These are phyloP conservation scores for Chironomus striatipennis DNA, from an alignment of 1,140 invertebrate genomes.

Conservation along the genomic window DNA sequence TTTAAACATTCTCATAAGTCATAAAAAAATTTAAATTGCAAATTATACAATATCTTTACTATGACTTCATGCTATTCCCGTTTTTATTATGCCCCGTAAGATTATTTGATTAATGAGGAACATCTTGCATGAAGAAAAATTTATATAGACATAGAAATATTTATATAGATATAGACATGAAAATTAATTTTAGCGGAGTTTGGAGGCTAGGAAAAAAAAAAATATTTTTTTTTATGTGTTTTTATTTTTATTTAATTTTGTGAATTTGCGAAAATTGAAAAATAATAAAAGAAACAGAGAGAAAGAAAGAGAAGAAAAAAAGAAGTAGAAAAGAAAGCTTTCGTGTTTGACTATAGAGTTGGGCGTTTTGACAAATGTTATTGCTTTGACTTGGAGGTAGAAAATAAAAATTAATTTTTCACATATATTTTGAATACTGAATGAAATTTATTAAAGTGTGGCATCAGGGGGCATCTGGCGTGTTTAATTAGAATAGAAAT, in stretches of 20 bases:
- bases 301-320: too few species aligned
- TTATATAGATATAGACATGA: not conserved
- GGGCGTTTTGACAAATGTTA: not conserved
- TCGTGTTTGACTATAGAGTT: not conserved
- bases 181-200: not conserved
- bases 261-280: not conserved
- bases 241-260: not conserved
- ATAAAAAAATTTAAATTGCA: constrained; percentile 10
- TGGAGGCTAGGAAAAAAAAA: not conserved
- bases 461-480: too few species aligned
- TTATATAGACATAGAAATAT: not conserved
- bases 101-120: not conserved
- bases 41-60: not conserved
- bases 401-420: not conserved
- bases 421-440: too few species aligned
- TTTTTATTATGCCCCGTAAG: not conserved
- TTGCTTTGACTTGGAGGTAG: not conserved
- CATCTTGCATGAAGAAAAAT: not conserved
- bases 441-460: too few species aligned
- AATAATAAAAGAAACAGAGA: not conserved
- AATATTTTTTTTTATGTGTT: not conserved
- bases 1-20: not conserved
- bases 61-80: too few species aligned
- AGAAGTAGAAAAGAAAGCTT: too few species aligned
- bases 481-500: too few species aligned